phyloP scores from a whole-genome alignment of 2,888 invertebrate genomes.

The Psylliodes chrysocephalus region DNA sequence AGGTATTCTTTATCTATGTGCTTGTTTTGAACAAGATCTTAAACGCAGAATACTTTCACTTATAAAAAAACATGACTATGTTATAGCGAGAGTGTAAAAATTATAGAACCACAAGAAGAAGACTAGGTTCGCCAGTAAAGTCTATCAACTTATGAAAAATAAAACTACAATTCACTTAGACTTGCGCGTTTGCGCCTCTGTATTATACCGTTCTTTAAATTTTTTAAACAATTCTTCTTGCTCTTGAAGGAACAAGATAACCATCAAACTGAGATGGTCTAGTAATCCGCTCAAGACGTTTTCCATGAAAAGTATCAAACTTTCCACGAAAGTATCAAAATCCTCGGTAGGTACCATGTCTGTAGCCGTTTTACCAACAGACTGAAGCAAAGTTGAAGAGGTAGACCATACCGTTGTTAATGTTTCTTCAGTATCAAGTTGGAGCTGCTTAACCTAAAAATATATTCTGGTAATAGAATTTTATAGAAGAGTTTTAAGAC shows the following conservation, averaged over 20 bases:
- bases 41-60: too few species aligned
- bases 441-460: constrained; percentile 8
- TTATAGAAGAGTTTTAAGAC: too few species aligned
- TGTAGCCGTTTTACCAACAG: not conserved
- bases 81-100: too few species aligned
- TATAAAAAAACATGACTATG: too few species aligned
- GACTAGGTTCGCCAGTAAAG: too few species aligned
- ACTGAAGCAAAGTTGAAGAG: not conserved
- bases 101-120: too few species aligned
- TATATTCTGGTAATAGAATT: too few species aligned
- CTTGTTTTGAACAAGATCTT: too few species aligned
- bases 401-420: constrained; percentile 4
- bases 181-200: not conserved
- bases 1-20: too few species aligned
- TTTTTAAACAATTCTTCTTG: not conserved
- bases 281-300: not conserved
- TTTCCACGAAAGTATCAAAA: not conserved
- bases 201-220: not conserved
- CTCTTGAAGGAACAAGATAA: not conserved
- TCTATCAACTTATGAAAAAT: too few species aligned
- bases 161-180: not conserved
- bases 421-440: not conserved
- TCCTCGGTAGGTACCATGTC: not conserved
- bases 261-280: not conserved
- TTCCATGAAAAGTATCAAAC: not conserved